Base-by-base conservation (phyloP, 2,797 vertebrate species). In the Silurus lanzhouensis region DNA sequence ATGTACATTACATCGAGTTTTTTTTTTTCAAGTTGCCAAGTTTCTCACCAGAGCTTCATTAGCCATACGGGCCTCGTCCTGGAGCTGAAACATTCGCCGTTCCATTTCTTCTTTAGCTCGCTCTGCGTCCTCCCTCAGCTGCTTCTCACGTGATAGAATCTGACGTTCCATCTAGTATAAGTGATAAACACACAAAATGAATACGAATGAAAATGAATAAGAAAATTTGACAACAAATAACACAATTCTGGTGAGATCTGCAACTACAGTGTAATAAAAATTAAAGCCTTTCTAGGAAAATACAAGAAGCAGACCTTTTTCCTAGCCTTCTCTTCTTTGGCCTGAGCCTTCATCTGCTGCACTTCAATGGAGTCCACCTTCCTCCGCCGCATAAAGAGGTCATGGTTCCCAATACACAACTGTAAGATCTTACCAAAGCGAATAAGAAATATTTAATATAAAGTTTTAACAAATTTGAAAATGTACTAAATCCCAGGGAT, bases 331-430 rank as follows among this genome's bases (percentile, higher is more conserved):
- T 97, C 97, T 89, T 98, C 97, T 91, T 96, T 97, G 81, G 97
- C 97, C 88, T 98, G 97, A 88, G 96, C 96, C 92, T 98, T 98
- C 97, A 98, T 98, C 89, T 97, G 96, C 91, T 98, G 97, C 88
- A 97, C 97, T 91, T 99, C 97, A 52, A 96, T 95, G 8, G 97
- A 97, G 89, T 97, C 97, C 85, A 97, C 97, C 91, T 97, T 97
- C 90, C 97, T 95, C 88, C 97, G 95, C 91, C 96, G 96, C 96
- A 98, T 97, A 89, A 98, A 98, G 0, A 98, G 93, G 86, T 97
- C 96, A 0, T 98, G 97, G 92, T 98, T 99, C 66, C 97, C 97
- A 66, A 97, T 97, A 90, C 97, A 97, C 87, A 98, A 61, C 93
- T 98, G 97, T 85, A 97, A 91, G 89, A 98, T 97, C 97, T 88